Evolutionary conservation across 2,797 vertebrate genomes (phyloP), one percentile per base, ranked within the genome.

Genomic region (Brachymystax lenok): DNA sequence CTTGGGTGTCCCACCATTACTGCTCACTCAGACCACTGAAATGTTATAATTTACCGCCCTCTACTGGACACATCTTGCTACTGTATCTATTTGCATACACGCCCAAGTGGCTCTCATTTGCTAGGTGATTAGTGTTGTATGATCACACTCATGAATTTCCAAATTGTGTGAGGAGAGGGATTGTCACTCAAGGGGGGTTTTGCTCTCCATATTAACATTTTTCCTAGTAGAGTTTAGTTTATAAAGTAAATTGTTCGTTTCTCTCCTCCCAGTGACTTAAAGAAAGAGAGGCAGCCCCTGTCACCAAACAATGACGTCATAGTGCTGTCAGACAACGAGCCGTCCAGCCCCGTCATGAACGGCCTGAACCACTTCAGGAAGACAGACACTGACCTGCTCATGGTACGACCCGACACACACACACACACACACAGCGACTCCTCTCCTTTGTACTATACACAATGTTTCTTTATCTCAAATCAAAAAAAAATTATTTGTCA

Each of bases 311-410:
- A 99, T 16, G 97, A 99, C 12, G 94, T 99, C 54, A 99, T 99
- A 0, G 96, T 99, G 81, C 89, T 99, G 19, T 99, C 98, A 0
- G 98, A 99, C 91, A 97, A 95, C 0, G 98, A 99, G 79, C 95
- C 98, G 0, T 94, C 95, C 7, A 99, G 98, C 91, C 98, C 98
- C 0, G 81, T 95, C 17, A 94, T 97, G 93, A 99, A 99, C 16
- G 97, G 98, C 21, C 84, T 96, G 74, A 85, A 87, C 2, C 95
- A 95, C 85, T 93, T 94, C 63, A 95, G 93, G 51, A 97, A 97
- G 91, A 92, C 95, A 0, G 96, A 95, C 91, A 95, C 96, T 0
- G 97, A 98, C 80, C 94, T 95, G 73, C 95, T 99, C 14, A 95
- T 98, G 97, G 98, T 99, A 91, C 93, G 94, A 3, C 35, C 35